Conservation (phyloP, 1,140 invertebrate genomes). For the Zaprionus ornatus region DNA sequence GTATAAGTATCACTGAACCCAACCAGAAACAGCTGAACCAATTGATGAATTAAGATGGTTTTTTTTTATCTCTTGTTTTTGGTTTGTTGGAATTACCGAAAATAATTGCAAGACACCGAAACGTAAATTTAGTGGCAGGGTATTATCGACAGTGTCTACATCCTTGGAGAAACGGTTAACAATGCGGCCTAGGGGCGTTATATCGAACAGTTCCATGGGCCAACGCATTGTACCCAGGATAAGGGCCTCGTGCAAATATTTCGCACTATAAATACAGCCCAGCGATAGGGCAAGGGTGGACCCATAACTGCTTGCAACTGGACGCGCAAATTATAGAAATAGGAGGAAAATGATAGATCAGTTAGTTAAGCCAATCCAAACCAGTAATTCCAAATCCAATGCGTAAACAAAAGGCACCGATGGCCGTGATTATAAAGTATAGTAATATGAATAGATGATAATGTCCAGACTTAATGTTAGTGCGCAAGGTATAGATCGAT, state of each 20-base stretch:
- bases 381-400: conserved; percentile 3
- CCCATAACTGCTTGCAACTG: conserved; percentile 79
- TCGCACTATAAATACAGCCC: conserved; percentile 78
- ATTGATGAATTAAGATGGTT: not conserved
- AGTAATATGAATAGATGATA: not conserved
- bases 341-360: conserved; percentile 10
- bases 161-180: conserved; percentile 91
- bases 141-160: conserved; percentile 88
- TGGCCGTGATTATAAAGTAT: conserved; percentile 1
- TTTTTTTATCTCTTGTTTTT: not conserved
- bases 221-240: conserved; percentile 87
- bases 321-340: not conserved
- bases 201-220: conserved; percentile 91
- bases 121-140: conserved; percentile 81
- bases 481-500: not conserved
- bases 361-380: conserved; percentile 37
- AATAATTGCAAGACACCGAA: conserved; percentile 71
- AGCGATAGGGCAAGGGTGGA: conserved; percentile 78
- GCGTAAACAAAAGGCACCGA: not conserved
- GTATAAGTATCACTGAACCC: not conserved
- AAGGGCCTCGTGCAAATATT: conserved; percentile 86
- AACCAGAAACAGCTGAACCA: not conserved
- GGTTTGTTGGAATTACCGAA: conserved; percentile 72
- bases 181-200: conserved; percentile 90
- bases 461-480: conserved; percentile 2